Evolutionary conservation across 23 tunicate genomes (phyloP).

Genomic region (Trididemnum miniatum): DNA sequence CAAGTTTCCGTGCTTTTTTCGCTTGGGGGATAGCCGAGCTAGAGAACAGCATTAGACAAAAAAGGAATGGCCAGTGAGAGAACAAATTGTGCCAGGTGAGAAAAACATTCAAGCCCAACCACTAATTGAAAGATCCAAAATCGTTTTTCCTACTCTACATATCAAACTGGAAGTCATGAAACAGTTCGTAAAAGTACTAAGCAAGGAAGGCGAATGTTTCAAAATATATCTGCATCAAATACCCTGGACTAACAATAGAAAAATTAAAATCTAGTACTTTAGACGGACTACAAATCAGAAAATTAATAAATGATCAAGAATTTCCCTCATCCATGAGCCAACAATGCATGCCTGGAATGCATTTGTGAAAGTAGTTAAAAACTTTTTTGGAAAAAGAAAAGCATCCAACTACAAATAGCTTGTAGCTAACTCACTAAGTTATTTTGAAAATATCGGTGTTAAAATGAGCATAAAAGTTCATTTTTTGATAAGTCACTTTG

Average conservation of each 20-base stretch:
- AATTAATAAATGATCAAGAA: neutral
- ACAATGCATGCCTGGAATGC: slow-evolving; percentile 4
- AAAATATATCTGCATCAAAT: neutral
- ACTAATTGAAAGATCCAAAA: neutral
- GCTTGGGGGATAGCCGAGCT: slow-evolving; percentile 2
- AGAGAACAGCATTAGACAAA: neutral
- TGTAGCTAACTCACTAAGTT: neutral
- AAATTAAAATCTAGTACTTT: slow-evolving; percentile 24
- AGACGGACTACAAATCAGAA: slow-evolving; percentile 10
- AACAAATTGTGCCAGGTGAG: neutral
- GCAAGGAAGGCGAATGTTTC: neutral
- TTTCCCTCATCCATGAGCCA: neutral
- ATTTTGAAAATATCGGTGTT: neutral
- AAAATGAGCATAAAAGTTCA: neutral
- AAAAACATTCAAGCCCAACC: neutral
- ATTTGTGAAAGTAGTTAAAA: neutral
- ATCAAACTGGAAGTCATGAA: slow-evolving; percentile 37
- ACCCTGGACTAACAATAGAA: neutral
- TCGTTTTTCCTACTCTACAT: slow-evolving; percentile 17
- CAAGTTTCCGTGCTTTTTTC: slow-evolving; percentile 12
- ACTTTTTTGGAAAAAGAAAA: slow-evolving; percentile 1
- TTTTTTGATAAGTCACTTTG: neutral
- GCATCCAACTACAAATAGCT: slow-evolving; percentile 3
- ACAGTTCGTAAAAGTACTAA: slow-evolving; percentile 20
- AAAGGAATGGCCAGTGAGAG: neutral